Percentiles rank a stretch among this genome's conserved stretches.
phyloP scores from a whole-genome alignment of 2,888 invertebrate genomes.

The Eristalis tenax region DNA sequence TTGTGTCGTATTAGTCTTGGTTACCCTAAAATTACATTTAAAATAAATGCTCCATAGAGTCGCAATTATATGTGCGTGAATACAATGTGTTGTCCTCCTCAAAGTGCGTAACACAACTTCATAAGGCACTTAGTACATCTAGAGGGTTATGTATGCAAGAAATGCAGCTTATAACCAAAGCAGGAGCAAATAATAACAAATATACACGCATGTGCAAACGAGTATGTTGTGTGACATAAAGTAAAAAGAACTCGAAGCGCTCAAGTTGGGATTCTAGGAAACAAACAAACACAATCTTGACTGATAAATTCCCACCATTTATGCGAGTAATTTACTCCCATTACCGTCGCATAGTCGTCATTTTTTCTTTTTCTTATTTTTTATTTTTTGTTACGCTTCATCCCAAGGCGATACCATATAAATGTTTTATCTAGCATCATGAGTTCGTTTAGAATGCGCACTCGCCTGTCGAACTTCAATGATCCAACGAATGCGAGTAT shows the following conservation, averaged over 20 bases:
- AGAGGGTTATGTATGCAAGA: not conserved
- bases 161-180: not conserved
- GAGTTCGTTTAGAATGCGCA: constrained; percentile 22
- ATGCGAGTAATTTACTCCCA: constrained; percentile 65
- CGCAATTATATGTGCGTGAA: too few relatives aligned
- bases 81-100: not conserved
- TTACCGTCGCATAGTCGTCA: constrained; percentile 37
- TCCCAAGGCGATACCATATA: constrained; percentile 16
- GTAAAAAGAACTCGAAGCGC: not conserved
- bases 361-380: constrained; percentile 2
- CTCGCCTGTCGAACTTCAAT: constrained; percentile 34
- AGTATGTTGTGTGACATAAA: not conserved
- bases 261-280: constrained; percentile 21
- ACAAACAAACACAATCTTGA: constrained; percentile 26
- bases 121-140: not conserved
- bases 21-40: too few relatives aligned
- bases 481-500: constrained; percentile 29
- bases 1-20: too few relatives aligned
- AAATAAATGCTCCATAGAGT: too few relatives aligned
- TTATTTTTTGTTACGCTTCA: not conserved
- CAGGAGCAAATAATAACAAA: not conserved
- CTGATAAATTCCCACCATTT: constrained; percentile 64
- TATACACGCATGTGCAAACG: not conserved
- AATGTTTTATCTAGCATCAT: constrained; percentile 37
- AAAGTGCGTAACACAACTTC: not conserved